Percentiles rank a stretch among this genome's conserved stretches.
These are phyloP conservation scores for Eumacrocentrus americanus DNA, from an alignment of 2,888 invertebrate genomes.

Conservation along the genomic window DNA sequence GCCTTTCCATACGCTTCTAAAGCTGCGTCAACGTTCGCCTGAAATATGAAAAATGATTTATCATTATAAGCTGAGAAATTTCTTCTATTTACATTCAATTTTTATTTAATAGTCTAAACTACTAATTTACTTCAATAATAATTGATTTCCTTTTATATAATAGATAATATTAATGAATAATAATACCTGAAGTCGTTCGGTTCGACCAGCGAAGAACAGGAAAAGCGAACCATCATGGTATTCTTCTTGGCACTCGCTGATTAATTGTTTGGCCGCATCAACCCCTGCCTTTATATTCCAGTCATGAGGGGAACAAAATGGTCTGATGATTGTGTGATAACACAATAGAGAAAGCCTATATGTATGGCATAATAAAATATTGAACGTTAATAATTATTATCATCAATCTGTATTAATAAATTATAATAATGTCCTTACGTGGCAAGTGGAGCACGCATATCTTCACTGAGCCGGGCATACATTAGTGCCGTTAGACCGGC, in stretches of 20 bases:
- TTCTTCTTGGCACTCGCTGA: slow-evolving; percentile 64
- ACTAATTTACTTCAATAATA: too few species aligned
- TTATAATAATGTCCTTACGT: slow-evolving; percentile 61
- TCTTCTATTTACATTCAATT: slow-evolving; percentile 10
- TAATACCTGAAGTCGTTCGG: slow-evolving; percentile 70
- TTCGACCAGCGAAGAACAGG: slow-evolving; percentile 71
- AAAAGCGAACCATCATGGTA: slow-evolving; percentile 70
- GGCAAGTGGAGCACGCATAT: slow-evolving; percentile 73
- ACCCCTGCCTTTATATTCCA: slow-evolving; percentile 68
- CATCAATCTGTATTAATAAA: background rate
- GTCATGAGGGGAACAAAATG: slow-evolving; percentile 72
- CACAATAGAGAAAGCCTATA: slow-evolving; percentile 62
- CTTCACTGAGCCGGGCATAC: slow-evolving; percentile 68
- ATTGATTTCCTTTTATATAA: too few species aligned
- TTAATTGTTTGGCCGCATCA: slow-evolving; percentile 63
- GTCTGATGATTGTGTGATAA: slow-evolving; percentile 74
- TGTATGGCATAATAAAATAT: background rate
- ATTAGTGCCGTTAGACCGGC: slow-evolving; percentile 67
- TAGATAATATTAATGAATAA: too few species aligned
- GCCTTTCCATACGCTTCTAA: slow-evolving; percentile 67
- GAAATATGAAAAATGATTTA: slow-evolving; percentile 41
- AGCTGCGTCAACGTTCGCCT: slow-evolving; percentile 69
- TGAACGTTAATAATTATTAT: slow-evolving; percentile 2
- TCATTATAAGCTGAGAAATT: background rate
- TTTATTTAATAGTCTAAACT: slow-evolving; percentile 33